phyloP scores from a whole-genome alignment of 2,888 invertebrate genomes.

The Ophioninae sp. region DNA sequence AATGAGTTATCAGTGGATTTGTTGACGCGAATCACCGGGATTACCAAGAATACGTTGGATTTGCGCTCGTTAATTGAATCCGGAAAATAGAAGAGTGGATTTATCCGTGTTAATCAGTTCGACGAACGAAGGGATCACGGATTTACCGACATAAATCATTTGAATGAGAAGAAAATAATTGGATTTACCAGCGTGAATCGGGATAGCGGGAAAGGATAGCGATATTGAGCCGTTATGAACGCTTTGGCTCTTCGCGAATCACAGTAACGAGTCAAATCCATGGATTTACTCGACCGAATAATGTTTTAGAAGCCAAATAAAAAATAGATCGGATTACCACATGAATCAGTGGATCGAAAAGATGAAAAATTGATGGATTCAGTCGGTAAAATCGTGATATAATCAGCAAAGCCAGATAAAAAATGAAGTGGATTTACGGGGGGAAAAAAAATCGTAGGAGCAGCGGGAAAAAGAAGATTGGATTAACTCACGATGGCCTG shows the following conservation, averaged over 20 bases:
- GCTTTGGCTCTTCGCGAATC: too few relatives aligned
- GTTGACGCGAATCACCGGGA: background rate
- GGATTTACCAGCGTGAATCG: background rate
- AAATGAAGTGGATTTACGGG: background rate
- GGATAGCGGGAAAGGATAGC: background rate
- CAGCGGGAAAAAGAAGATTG: background rate
- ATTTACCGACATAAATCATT: background rate
- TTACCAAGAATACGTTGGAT: background rate
- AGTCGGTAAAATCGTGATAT: background rate
- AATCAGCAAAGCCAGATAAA: background rate
- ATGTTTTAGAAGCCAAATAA: background rate
- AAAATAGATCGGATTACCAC: background rate
- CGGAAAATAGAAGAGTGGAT: too few relatives aligned
- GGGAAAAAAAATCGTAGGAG: background rate
- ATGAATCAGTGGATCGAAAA: background rate
- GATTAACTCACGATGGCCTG: conserved; percentile 77
- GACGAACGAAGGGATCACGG: background rate
- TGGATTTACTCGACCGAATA: background rate
- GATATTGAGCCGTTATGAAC: too few relatives aligned
- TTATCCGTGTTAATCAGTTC: background rate
- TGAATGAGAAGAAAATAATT: background rate
- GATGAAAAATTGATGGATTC: background rate
- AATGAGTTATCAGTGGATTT: background rate
- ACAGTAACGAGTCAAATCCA: background rate
- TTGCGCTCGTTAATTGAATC: background rate